Evolutionary conservation across 2,797 vertebrate species (phyloP), one percentile per base, ranked within the genome.

Genomic region (Eutrigla gurnardus): DNA sequence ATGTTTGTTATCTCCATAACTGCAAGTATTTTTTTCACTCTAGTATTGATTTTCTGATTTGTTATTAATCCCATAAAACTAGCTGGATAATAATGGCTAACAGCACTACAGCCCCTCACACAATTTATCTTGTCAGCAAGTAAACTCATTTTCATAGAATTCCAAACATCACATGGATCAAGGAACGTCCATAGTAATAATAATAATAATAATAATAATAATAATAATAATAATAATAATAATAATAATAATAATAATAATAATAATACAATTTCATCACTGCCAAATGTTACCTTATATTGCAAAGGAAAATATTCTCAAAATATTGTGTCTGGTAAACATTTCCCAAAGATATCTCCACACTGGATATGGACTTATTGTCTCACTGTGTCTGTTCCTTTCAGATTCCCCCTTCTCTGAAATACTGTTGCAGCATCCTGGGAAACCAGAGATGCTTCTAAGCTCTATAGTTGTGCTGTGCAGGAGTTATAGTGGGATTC

Each of bases 391-490:
- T 67, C 64, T 45, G 10, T 69, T 36, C 49, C 77, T 15, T 49
- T 42, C 47, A 63, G 12, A 69, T 61, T 61, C 68, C 35, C 36
- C 12, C n/a, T 25, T 70, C 65, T 77, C 33, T 52, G 47, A 69
- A 69, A 52, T 15, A 7, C 17, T 6, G 5, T 12, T 65, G 53
- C 42, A 12, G 33, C 15, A 18, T 55, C 57, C 3, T 35, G 25
- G 37, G 17, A 72, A 54, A 58, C 59, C 43, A 68, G 47, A 73
- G 32, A 37, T 35, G 6, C 7, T 39, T n/a, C n/a, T 54, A 1
- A 65, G 63, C 36, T 77, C 18, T 25, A 6, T 64, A 69, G 57
- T 75, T 68, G 52, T 53, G 40, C 35, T 78, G 32, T 76, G 50
- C 61, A 55, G 62, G 15, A 40, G 52, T 57, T 53, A 9, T 14